phyloP scores from a whole-genome alignment of 2,888 invertebrate species.

The Chymomyza fuscimana region DNA sequence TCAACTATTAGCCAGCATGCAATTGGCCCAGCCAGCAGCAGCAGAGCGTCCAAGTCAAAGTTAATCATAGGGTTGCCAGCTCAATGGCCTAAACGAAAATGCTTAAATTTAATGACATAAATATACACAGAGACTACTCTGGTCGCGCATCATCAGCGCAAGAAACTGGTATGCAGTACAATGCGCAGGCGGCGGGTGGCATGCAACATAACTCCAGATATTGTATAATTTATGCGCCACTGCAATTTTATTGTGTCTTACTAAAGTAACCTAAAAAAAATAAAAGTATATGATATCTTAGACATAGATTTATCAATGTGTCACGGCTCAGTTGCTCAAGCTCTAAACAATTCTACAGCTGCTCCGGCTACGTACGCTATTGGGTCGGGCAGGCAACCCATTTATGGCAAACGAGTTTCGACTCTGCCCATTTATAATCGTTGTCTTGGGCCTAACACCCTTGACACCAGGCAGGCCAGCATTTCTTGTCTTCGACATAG shows the following conservation, averaged over 20 bases:
- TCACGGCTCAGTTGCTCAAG: slow-evolving; percentile 35
- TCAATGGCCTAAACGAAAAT: slow-evolving; percentile 78
- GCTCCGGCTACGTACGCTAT: slow-evolving; percentile 17
- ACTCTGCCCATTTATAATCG: slow-evolving; percentile 14
- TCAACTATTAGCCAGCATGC: slow-evolving; percentile 24
- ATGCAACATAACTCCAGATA: neutral
- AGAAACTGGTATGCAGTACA: slow-evolving; percentile 28
- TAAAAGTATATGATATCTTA: neutral
- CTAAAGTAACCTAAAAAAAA: slow-evolving; percentile 42
- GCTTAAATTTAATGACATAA: slow-evolving; percentile 79
- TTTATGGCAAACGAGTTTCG: slow-evolving; percentile 63
- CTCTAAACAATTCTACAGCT: slow-evolving; percentile 8
- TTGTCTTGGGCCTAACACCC: slow-evolving; percentile 29
- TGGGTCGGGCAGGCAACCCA: slow-evolving; percentile 48
- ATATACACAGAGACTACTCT: slow-evolving; percentile 52
- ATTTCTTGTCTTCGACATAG: neutral
- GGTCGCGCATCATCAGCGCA: neutral
- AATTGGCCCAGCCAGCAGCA: slow-evolving; percentile 19
- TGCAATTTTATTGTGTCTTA: slow-evolving; percentile 44
- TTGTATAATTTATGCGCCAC: slow-evolving; percentile 38
- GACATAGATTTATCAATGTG: slow-evolving; percentile 61
- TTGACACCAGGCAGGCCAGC: slow-evolving; percentile 1
- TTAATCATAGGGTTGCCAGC: slow-evolving; percentile 75
- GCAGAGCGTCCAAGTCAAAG: slow-evolving; percentile 14
- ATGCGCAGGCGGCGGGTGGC: slow-evolving; percentile 51